Conservation (phyloP, 2,797 vertebrate species). For the Enteromius paludinosus region DNA sequence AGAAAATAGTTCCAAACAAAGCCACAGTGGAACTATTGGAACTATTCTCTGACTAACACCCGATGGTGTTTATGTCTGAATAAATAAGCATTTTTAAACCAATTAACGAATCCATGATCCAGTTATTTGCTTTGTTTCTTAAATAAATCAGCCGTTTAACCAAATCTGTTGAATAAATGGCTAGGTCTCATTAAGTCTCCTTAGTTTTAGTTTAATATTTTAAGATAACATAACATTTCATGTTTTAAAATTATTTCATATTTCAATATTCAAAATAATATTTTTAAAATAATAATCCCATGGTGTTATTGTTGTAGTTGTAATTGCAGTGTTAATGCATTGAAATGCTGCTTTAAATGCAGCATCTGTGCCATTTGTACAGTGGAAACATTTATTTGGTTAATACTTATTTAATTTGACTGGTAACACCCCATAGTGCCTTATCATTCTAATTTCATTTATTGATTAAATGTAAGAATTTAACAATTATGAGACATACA, state of each 20-base stretch:
- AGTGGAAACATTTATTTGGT: not conserved
- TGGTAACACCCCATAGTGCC: not conserved
- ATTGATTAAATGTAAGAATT: slow-evolving; percentile 3
- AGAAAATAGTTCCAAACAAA: not conserved
- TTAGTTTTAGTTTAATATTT: not conserved
- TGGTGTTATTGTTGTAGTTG: not conserved
- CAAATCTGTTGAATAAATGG: not conserved
- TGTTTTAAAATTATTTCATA: not conserved
- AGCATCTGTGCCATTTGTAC: not conserved
- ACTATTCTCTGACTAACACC: not conserved
- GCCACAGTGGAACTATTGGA: not conserved
- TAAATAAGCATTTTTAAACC: not conserved
- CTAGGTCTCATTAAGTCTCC: not conserved
- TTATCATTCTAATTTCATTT: not conserved
- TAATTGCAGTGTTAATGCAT: not conserved
- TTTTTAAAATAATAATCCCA: not conserved
- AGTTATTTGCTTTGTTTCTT: not conserved
- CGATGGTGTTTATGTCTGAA: not conserved
- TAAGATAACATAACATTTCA: too few relatives aligned
- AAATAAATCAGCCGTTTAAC: not conserved
- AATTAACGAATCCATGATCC: not conserved
- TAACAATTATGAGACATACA: not conserved
- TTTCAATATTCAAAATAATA: not conserved
- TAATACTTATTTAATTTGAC: not conserved
- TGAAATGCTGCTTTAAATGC: not conserved